Evolutionary conservation across 1,140 invertebrate genomes (phyloP), one percentile per base, ranked within the genome.

Genomic region (Chironomus striatipennis): DNA sequence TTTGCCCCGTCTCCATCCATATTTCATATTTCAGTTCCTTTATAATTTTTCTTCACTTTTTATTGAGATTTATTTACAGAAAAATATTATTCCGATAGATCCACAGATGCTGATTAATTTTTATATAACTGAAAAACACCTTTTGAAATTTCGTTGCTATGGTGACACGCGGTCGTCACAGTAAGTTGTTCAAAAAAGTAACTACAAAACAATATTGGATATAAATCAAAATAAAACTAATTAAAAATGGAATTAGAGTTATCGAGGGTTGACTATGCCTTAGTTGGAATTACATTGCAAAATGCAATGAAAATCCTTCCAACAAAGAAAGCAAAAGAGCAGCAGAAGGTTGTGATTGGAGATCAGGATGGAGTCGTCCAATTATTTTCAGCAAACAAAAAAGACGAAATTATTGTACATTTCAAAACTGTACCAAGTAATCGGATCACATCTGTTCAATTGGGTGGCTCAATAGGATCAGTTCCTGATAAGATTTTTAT

Each of bases 401-500:
- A 91, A 81, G 90, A 91, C 76, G 93, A 95, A 79, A 83, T 93
- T 15, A 87, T 90, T 75, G 83, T 93, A 76, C 84, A 86, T 70
- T 92, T 91, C 77, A 91, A 91, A 83, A 92, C 92, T 15, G 81
- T 93, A n/a, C 90, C 92, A 18, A 89, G 90, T 1, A 85, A 89
- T 76, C 87, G 88, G 77, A 91, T 96, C 43, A 88, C 85, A 17
- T 86, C 88, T 64, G 78, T 97, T 4, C 88, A 91, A 79, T 80
- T 96, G 0, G 92, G 92, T 43, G 93, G 93, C 74, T 77, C 78
- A 75, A 9, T 80, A 83, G 91, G 90, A 12, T 86, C 87, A 42
- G 78, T 85, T 20, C 86, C 87, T 76, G 94, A 97, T 79, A 95
- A 95, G 85, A 92, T 97, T 76, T 97, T 96, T 82, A 85, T 93